phyloP scores from a whole-genome alignment of 2,113 vertebrate genomes.

The Cromileptes altivelis region DNA sequence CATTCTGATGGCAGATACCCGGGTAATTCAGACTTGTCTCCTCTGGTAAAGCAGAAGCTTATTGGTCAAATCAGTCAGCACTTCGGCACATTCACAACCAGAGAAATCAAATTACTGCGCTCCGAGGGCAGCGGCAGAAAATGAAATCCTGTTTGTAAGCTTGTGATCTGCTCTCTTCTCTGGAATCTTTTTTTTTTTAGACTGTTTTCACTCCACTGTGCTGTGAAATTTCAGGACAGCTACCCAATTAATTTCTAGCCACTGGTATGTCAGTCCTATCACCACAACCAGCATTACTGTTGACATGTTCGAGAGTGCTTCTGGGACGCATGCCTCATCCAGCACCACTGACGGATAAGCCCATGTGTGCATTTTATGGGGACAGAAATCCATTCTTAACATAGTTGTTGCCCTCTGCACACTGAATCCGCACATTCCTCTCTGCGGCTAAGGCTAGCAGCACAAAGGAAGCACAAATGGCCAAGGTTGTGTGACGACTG shows the following conservation, averaged over 20 bases:
- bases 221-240: slow-evolving; percentile 5
- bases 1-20: background rate
- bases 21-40: background rate
- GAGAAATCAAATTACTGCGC: slow-evolving; percentile 6
- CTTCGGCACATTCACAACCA: slow-evolving; percentile 5
- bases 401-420: slow-evolving; percentile 19
- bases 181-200: background rate
- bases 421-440: slow-evolving; percentile 9
- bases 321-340: slow-evolving; percentile 17
- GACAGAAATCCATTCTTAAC: slow-evolving; percentile 45
- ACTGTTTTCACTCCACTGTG: slow-evolving; percentile 11
- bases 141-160: slow-evolving; percentile 24
- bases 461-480: slow-evolving; percentile 6
- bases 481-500: slow-evolving; percentile 17
- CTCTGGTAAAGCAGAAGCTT: background rate
- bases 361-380: background rate
- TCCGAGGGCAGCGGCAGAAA: background rate
- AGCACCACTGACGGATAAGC: slow-evolving; percentile 25
- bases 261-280: slow-evolving; percentile 45
- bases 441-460: slow-evolving; percentile 10
- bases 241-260: slow-evolving; percentile 44
- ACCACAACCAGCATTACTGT: slow-evolving; percentile 23
- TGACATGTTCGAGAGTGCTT: slow-evolving; percentile 32
- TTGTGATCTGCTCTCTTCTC: slow-evolving; percentile 30
- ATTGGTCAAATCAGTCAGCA: background rate